phyloP scores from a whole-genome alignment of 1,140 invertebrate species.

The Cherax destructor region DNA sequence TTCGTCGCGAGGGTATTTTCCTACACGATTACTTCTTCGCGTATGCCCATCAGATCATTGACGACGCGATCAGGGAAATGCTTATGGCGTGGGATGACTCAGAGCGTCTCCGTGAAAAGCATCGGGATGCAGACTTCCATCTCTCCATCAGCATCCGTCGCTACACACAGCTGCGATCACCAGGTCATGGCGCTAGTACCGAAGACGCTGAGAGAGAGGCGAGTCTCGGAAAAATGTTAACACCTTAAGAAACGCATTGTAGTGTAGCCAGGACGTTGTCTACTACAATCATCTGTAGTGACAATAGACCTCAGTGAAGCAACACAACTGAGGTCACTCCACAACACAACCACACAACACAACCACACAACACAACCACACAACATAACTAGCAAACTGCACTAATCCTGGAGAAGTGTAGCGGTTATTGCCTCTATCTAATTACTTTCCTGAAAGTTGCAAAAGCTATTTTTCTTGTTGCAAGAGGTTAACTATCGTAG shows the following conservation, averaged over 20 bases:
- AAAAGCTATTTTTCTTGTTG: too few relatives aligned
- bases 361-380: too few relatives aligned
- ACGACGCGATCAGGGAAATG: constrained; percentile 18
- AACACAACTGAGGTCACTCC: too few relatives aligned
- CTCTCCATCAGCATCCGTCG: neutral
- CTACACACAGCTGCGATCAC: constrained; percentile 22
- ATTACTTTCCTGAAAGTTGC: too few relatives aligned
- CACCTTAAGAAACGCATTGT: neutral
- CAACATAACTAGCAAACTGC: too few relatives aligned
- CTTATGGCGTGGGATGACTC: constrained; percentile 9
- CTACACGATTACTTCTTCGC: constrained; percentile 52
- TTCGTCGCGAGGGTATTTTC: constrained; percentile 22
- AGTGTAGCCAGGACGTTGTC: too few relatives aligned
- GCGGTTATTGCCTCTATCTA: too few relatives aligned
- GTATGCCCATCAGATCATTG: constrained; percentile 6
- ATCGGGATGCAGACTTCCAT: neutral
- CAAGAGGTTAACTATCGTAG: too few relatives aligned
- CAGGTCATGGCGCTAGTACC: neutral
- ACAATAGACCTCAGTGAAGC: neutral
- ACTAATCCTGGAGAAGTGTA: too few relatives aligned
- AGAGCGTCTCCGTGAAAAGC: neutral
- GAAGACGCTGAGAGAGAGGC: neutral
- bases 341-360: too few relatives aligned
- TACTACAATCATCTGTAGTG: neutral
- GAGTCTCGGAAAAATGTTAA: neutral